These are phyloP conservation scores for Chrysoperla carnea DNA, from an alignment of 1,140 invertebrate genomes.

Conservation along the genomic window DNA sequence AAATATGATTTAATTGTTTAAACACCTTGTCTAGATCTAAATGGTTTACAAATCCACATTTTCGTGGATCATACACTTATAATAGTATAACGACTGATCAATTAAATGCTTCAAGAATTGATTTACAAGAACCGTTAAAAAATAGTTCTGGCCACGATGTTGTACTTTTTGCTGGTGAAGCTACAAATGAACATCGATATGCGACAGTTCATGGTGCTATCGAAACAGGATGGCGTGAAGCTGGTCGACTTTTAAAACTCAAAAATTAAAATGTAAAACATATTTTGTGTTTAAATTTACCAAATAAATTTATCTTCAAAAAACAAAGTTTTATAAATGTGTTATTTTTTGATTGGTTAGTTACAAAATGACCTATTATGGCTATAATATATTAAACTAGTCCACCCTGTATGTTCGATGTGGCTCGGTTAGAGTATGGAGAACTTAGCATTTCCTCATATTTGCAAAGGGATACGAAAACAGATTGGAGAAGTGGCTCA, in stretches of 20 bases:
- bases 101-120: constrained; percentile 23
- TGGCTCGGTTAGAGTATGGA: too few species aligned
- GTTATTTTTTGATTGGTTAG: too few species aligned
- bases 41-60: constrained; percentile 49
- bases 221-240: constrained; percentile 59
- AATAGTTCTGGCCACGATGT: constrained; percentile 27
- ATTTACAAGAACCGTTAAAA: constrained; percentile 34
- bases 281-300: too few species aligned
- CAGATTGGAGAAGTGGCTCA: too few species aligned
- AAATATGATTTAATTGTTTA: too few species aligned
- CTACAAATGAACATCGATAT: constrained; percentile 43
- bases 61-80: constrained; percentile 52
- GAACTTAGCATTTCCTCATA: too few species aligned
- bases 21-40: constrained; percentile 39
- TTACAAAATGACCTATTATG: too few species aligned
- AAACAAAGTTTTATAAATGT: too few species aligned
- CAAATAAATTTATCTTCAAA: too few species aligned
- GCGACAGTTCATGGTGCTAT: constrained; percentile 69
- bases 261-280: constrained; percentile 11
- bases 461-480: too few species aligned
- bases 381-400: too few species aligned
- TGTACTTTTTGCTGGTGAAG: constrained; percentile 55
- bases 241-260: constrained; percentile 32
- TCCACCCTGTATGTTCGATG: too few species aligned
- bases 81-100: constrained; percentile 35